A percentile compares a stretch with the other conserved stretches of the same genome.
Evolutionary conservation across 2,113 vertebrate species (phyloP).

Genomic region (human (Homo sapiens)): GRCh38 chr2:57188001-57188500

Average conservation of each 20-base stretch:
- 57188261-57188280: background rate
- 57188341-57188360: background rate
- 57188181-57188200: background rate
- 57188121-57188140: background rate
- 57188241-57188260: background rate
- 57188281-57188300: background rate
- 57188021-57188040: background rate
- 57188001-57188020: background rate
- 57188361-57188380: background rate
- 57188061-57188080: background rate
- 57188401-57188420: background rate
- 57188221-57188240: background rate
- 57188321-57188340: background rate
- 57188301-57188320: background rate
- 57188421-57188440: conserved; percentile 46
- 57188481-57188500: conserved; percentile 17
- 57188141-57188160: background rate
- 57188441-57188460: conserved; percentile 41
- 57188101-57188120: background rate
- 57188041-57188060: background rate
- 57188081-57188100: background rate
- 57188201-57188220: background rate
- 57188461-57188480: conserved; percentile 52
- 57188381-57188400: background rate
- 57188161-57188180: background rate